phyloP scores from a whole-genome alignment of 2,113 vertebrate species.

The Cathartes aura region DNA sequence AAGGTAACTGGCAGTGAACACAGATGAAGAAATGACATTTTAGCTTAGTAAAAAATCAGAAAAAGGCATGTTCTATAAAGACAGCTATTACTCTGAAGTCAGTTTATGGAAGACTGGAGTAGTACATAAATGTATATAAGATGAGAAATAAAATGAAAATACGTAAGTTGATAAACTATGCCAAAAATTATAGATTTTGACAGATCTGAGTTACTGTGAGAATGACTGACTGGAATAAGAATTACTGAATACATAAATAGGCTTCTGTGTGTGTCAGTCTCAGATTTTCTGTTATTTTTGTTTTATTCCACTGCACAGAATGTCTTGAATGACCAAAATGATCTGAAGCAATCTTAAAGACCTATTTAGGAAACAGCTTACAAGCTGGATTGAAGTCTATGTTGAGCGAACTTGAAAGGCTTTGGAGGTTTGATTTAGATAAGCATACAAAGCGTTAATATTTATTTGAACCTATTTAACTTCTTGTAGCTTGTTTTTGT shows the following conservation, averaged over 20 bases:
- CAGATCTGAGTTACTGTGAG: neutral
- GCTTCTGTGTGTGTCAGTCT: neutral
- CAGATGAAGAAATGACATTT: neutral
- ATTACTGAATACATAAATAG: neutral
- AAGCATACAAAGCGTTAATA: neutral
- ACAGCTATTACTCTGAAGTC: neutral
- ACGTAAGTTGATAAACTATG: neutral
- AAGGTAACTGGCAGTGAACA: neutral
- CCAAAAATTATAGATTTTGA: neutral
- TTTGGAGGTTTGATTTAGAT: neutral
- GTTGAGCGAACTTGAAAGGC: neutral
- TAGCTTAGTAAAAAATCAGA: neutral
- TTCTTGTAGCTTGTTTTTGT: constrained; percentile 10
- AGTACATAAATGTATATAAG: neutral
- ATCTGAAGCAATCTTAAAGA: constrained; percentile 12
- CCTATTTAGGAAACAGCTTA: neutral
- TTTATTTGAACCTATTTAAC: constrained; percentile 28
- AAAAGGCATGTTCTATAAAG: neutral
- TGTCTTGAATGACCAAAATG: constrained; percentile 2
- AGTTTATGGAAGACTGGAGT: neutral
- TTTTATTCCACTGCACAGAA: neutral
- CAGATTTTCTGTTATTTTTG: neutral
- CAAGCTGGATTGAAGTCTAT: neutral
- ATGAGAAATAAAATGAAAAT: constrained; percentile 25
- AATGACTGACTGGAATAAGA: neutral